Evolutionary conservation across 2,888 invertebrate genomes (phyloP), one percentile per base, ranked within the genome.

Genomic region (Gari tellinella): DNA sequence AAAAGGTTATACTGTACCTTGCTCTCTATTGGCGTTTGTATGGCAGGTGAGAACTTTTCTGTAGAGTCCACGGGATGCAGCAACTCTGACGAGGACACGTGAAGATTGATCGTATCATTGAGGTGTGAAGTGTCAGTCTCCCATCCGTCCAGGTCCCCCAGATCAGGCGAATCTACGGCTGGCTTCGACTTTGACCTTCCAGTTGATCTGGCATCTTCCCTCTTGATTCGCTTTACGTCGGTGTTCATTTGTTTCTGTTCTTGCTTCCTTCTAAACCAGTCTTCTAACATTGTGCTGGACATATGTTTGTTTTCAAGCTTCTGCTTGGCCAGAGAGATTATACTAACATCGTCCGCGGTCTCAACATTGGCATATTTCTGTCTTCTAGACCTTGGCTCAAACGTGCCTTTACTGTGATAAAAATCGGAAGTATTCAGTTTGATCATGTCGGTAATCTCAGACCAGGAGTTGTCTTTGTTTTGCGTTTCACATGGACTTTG

Each of bases 1-100:
- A n/a, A n/a, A 10, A 31, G 31, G 10, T 31, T 4, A 7, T 10
- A 7, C 5, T 10, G 4, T 31, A 31, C 31, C 31, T 31, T 31
- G 31, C 5, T 31, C 4, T 31, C 31, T 31, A 31, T 31, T 10
- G 31, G 31, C 10, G 31, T 31, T 4, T 7, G 31, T 31, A 31
- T 10, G 15, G 45, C 17, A 4, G 62, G 45, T 7, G 43, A 31
- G 17, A 53, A 48, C 10, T 38, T 38, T 17, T 58, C 62, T 10
- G 31, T 38, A 1, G 63, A 63, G 5, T 57, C 60, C 15, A 70
- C 63, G 8, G 75, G 70, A 37, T 76, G 75, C n/a, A 76, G 52
- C 12, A 49, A 7, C 48, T 67, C 75, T 0, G 67, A 67, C 10
- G 46, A 52, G 1, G 67, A 67, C 21, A 68, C 31, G n/a, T 58